Base-by-base conservation (phyloP, 2,888 invertebrate species). In the Trachelus iudaicus region DNA sequence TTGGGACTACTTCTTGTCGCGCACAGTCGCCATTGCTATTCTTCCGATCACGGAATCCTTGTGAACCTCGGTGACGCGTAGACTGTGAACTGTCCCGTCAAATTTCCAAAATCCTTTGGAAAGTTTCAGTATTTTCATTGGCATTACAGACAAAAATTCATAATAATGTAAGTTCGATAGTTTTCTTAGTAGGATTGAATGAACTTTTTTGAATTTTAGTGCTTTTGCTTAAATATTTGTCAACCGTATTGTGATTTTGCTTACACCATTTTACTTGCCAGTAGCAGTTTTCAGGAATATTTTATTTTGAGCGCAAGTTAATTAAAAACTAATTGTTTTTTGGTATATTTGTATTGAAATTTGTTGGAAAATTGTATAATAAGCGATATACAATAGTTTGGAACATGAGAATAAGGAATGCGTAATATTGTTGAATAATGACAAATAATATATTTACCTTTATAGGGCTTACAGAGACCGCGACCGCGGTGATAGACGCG, bases 401-500 rank as follows among this genome's bases (percentile, higher is more conserved):
- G 6, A 40, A 40, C 15, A 40, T 40, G 40, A 40, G 40, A 23
- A 56, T 56, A 23, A 56, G 9, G 2, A 56, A 56, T 23, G 23
- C 23, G 23, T 23, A 9, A 56, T 23, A 56, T 56, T 56, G 9
- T 56, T 56, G 23, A 71, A 30, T 30, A 71, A 71, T 71, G 9
- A 31, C 3, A 35, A 35, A 74, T 74, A 74, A 74, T 74, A 73
- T 34, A 31, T 71, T 33, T 71, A 33, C 15, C 31, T 71, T 23
- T 35, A 75, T 77, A 91, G 91, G 91, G 87, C 91, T 76, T 91
- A 89, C 76, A 86, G 91, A 78, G 91, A 91, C 77, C 88, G 91
- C 73, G 90, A 90, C 79, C 89, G 90, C 77, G 87, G 86, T 68
- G 90, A 89, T 35, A 85, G 90, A 79, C 85, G 89, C 69, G 92